phyloP scores from a whole-genome alignment of 1,140 invertebrate species.

The Brachionus sp. region DNA sequence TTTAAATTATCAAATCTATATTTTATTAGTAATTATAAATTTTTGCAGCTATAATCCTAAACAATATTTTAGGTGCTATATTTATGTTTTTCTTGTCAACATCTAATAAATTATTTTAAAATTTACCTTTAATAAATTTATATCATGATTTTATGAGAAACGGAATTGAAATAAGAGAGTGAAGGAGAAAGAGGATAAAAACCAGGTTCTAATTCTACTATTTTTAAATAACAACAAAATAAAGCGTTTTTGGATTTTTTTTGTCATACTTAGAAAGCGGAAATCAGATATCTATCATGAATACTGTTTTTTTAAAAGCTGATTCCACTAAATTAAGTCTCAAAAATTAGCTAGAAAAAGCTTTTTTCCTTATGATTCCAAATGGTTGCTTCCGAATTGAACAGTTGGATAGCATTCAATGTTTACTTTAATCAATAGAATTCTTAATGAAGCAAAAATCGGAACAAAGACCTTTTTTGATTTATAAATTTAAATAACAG shows the following conservation, averaged over 20 bases:
- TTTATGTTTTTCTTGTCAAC: neutral
- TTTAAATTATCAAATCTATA: neutral
- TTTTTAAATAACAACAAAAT: neutral
- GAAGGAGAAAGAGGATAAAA: neutral
- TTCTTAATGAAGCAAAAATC: neutral
- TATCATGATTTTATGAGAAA: neutral
- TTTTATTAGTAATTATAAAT: neutral
- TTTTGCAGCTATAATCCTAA: neutral
- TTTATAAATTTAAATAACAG: neutral
- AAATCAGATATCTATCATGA: neutral
- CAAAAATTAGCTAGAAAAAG: neutral
- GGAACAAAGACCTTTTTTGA: neutral
- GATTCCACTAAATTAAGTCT: neutral
- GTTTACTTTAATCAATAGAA: neutral
- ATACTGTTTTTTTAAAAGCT: neutral
- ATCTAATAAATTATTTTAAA: constrained; percentile 13
- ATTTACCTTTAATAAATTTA: neutral
- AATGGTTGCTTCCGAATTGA: neutral
- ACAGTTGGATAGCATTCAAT: neutral
- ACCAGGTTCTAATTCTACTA: neutral
- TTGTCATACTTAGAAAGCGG: neutral
- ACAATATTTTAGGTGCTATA: neutral
- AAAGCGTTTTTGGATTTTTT: neutral
- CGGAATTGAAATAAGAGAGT: neutral
- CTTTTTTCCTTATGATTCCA: neutral